These are phyloP conservation scores for Amphiduros pacificus DNA, from an alignment of 2,888 invertebrate genomes.

Conservation along the genomic window DNA sequence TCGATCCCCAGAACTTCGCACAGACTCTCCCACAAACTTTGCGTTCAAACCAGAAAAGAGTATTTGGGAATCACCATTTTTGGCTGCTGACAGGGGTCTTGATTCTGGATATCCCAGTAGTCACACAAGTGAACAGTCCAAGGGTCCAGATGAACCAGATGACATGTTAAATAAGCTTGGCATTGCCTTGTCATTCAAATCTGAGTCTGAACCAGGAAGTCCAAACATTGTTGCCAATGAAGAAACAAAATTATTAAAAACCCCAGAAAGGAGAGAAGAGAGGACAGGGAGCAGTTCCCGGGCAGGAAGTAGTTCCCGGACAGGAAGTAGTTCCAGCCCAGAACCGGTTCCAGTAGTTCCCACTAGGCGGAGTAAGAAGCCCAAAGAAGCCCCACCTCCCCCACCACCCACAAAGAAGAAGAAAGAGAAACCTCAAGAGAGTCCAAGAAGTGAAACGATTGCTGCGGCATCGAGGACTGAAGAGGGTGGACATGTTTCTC, in stretches of 20 bases:
- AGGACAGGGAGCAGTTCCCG: background rate
- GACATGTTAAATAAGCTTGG: constrained; percentile 13
- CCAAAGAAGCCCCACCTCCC: background rate
- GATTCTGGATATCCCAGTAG: constrained; percentile 12
- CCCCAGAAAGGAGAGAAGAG: constrained; percentile 4
- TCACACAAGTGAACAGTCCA: constrained; percentile 11
- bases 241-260: background rate
- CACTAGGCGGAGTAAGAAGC: constrained; percentile 8
- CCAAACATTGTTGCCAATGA: background rate
- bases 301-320: constrained; percentile 6
- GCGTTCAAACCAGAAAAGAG: constrained; percentile 15
- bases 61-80: constrained; percentile 17
- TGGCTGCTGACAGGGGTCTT: constrained; percentile 15
- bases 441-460: constrained; percentile 1
- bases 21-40: background rate
- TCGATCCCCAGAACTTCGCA: background rate
- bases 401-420: constrained; percentile 2
- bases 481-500: background rate
- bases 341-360: too few species aligned
- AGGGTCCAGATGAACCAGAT: constrained; percentile 9
- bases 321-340: background rate
- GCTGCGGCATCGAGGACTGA: background rate
- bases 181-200: constrained; percentile 6
- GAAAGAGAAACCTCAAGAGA: background rate
- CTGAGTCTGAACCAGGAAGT: background rate